Base-by-base conservation (phyloP, 2,113 vertebrate species). In the Poeciliopsis retropinna region DNA sequence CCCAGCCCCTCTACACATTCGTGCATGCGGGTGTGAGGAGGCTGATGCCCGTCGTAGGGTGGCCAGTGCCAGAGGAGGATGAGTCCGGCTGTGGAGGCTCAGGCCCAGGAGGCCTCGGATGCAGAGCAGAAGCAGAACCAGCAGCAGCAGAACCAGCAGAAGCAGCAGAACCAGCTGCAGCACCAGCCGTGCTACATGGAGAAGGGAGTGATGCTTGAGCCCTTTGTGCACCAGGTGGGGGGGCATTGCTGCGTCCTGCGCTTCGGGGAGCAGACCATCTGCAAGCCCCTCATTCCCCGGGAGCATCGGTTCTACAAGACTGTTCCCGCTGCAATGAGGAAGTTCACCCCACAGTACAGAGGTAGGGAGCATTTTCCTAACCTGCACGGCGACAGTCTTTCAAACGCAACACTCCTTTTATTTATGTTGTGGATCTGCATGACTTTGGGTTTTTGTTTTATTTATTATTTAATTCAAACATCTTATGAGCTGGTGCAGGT, bases 281-380 rank as follows among this genome's bases (percentile, higher is more conserved):
- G 98, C 94, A 99, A 99, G 85, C 98, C 98, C 65, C 95, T 99
- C 76, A 95, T 98, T 87, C 96, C 97, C 29, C 95, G 97, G 41
- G 98, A 99, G 62, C 97, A 99, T 82, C 97, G 96, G 88, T 98
- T 98, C 92, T 99, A 99, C 91, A 96, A 97, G 91, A 97, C 95
- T 77, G 95, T 99, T 76, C 98, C 97, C n/a, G 92, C 96, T 22
- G 96, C 96, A 83, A 96, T 99, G 95, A 95, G 95, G 92, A 97
- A 94, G 93, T 98, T 98, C 90, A 98, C 96, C 87, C 97, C 98
- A 0, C 96, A 98, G 51, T 99, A 99, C 61, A 96, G 96, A 96
- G 98, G 98, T 98, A 95, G 94, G 92, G 88, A 78, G 65, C 51
- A n/a, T 57, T 57, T n/a, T 57, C 25, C 47, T 54, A 54, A 25